These are phyloP conservation scores for Sebastes taczanowskii DNA, from an alignment of 2,797 vertebrate species.

Conservation along the genomic window DNA sequence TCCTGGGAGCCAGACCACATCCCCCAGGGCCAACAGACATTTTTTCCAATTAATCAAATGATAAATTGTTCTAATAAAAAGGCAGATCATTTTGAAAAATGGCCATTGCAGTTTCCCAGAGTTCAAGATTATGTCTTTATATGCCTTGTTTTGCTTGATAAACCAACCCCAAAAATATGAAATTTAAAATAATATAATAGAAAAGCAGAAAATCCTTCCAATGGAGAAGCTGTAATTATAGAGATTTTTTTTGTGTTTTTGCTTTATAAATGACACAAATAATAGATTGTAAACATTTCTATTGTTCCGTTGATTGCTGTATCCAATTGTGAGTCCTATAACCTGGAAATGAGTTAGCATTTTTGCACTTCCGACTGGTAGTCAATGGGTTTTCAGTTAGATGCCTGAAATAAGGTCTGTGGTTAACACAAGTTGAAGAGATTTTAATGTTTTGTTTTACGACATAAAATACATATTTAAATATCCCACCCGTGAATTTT, in stretches of 20 bases:
- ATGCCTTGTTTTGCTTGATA: background rate
- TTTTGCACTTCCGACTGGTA: no score
- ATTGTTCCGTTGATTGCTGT: background rate
- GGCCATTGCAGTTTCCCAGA: background rate
- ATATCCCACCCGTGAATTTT: no score
- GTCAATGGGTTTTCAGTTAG: no score
- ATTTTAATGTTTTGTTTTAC: no score
- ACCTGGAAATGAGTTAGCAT: no score
- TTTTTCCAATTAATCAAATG: background rate
- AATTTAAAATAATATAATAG: background rate
- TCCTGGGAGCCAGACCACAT: background rate
- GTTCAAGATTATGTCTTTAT: background rate
- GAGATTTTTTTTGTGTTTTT: background rate
- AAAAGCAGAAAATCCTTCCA: background rate
- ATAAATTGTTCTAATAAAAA: background rate
- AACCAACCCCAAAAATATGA: background rate
- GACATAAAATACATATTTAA: no score
- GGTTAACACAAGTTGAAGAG: no score
- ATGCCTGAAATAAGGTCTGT: no score
- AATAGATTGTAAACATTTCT: background rate
- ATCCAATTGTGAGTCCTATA: background rate
- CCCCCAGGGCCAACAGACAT: background rate
- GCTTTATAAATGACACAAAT: background rate
- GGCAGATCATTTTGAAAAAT: background rate
- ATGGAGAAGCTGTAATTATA: background rate